Conservation (phyloP, 2,797 vertebrate species). For the Gambelia wislizenii region DNA sequence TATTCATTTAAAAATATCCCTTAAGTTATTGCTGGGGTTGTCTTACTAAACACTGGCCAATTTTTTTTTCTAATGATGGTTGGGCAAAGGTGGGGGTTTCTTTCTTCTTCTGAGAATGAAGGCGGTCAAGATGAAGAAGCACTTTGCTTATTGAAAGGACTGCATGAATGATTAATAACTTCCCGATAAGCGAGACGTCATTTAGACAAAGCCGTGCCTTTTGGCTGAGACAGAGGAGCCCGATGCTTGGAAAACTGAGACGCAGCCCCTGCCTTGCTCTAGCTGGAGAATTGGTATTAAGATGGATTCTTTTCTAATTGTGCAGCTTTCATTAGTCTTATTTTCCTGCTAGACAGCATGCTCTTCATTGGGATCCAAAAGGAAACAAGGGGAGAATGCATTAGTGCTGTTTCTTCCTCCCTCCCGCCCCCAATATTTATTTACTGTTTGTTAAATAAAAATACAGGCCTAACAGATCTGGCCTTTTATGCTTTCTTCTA, state of each 20-base stretch:
- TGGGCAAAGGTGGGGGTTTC: background rate
- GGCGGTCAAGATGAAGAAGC: background rate
- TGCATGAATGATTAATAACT: constrained; percentile 31
- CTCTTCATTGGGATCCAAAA: background rate
- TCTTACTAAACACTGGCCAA: too few relatives aligned
- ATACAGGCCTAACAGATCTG: too few relatives aligned
- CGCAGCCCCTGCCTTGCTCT: background rate
- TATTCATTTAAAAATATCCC: too few relatives aligned
- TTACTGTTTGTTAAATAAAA: too few relatives aligned
- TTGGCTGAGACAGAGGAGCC: background rate
- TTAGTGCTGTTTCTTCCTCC: background rate
- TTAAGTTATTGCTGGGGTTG: too few relatives aligned
- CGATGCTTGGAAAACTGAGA: background rate
- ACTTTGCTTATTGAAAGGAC: background rate
- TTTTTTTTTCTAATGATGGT: too few relatives aligned
- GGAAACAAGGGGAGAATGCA: too few relatives aligned
- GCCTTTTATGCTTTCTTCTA: too few relatives aligned
- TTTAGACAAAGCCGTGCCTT: constrained; percentile 12
- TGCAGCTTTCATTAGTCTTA: background rate
- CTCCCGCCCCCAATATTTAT: too few relatives aligned
- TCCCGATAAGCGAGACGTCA: constrained; percentile 7
- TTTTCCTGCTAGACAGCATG: too few relatives aligned
- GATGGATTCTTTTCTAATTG: background rate
- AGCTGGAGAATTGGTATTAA: background rate
- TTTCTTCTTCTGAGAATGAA: background rate